Evolutionary conservation across 53 echinoderm and acorn worm genomes (phyloP).

Genomic region (Patiria pectinifera): DNA sequence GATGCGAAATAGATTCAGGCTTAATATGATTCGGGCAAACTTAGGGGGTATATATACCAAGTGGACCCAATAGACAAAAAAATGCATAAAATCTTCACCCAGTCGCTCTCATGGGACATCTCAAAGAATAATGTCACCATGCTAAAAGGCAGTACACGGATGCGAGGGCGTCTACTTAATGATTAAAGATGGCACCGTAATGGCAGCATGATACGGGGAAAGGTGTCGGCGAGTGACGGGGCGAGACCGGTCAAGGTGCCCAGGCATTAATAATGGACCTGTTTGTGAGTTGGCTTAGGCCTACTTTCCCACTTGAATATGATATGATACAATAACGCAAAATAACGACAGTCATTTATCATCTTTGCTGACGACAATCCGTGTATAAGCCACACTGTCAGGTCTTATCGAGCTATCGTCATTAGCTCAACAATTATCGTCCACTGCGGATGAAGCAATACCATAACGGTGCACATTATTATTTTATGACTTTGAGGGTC

Average conservation of each 20-base stretch:
- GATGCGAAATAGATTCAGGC: no score
- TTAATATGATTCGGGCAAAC: no score
- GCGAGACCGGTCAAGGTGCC: background rate
- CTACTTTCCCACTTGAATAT: background rate
- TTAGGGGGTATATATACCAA: no score
- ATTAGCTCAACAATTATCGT: no score
- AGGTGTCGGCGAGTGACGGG: background rate
- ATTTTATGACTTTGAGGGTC: no score
- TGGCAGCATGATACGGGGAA: background rate
- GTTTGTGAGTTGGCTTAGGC: background rate
- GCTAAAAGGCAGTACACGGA: background rate
- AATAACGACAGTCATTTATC: background rate
- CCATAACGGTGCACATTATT: no score
- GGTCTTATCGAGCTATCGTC: no score
- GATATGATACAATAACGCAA: background rate
- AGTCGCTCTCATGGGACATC: background rate
- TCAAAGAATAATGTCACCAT: background rate
- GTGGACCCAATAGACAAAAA: no score
- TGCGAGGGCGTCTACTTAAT: background rate
- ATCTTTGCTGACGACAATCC: background rate
- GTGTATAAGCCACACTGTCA: no score
- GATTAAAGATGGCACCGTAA: slow-evolving; percentile 14
- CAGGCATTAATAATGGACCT: slow-evolving; percentile 12
- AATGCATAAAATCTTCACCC: no score
- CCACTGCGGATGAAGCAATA: no score